These are phyloP conservation scores for Formicarius rufipectus DNA, from an alignment of 2,113 vertebrate genomes.

Conservation along the genomic window DNA sequence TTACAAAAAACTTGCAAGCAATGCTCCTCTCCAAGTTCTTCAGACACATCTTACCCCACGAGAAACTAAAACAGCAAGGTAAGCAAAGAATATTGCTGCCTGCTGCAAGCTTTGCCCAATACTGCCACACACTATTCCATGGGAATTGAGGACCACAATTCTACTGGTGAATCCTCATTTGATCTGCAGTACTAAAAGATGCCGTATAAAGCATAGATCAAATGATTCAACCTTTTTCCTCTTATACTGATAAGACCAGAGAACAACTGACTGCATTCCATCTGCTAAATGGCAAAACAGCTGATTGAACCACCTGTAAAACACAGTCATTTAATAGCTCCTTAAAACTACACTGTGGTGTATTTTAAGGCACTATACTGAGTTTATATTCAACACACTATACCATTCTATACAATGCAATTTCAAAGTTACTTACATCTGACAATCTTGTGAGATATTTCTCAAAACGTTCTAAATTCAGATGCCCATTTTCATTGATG, in stretches of 20 bases:
- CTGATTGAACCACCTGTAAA: not conserved
- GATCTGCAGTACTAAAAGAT: not conserved
- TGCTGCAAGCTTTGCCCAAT: not conserved
- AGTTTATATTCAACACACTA: not conserved
- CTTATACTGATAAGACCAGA: not conserved
- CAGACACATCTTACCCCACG: not conserved
- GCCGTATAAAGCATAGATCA: not conserved
- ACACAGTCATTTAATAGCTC: not conserved
- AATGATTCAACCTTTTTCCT: not conserved
- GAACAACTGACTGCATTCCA: not conserved
- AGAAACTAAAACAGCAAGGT: not conserved
- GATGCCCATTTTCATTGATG: constrained; percentile 94
- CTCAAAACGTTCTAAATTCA: constrained; percentile 93
- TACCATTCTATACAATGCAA: not conserved
- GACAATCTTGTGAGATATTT: constrained; percentile 92
- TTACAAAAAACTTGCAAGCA: not conserved
- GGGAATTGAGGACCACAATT: not conserved
- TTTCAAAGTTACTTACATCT: constrained; percentile 81
- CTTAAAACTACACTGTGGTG: not conserved
- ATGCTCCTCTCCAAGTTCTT: not conserved
- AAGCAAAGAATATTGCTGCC: not conserved
- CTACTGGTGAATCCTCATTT: not conserved
- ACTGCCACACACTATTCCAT: not conserved
- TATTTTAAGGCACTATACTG: not conserved
- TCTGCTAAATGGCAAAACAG: not conserved